Percentiles rank a stretch among this genome's conserved stretches.
phyloP scores from a whole-genome alignment of 2,888 invertebrate genomes.

The Didymodactylos carnosus region DNA sequence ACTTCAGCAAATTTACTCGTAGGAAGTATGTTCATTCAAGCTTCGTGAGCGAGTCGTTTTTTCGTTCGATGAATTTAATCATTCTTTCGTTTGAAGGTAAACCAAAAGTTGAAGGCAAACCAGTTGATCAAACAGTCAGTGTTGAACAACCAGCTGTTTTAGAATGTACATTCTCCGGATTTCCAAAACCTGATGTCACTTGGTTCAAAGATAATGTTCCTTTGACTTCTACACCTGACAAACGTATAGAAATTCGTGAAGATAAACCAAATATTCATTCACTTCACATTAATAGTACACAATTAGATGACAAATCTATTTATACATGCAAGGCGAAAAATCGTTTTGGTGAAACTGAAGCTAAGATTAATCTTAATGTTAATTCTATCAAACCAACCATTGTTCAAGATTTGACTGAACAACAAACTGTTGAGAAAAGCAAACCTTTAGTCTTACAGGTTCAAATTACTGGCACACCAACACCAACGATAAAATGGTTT shows the following conservation, averaged over 20 bases:
- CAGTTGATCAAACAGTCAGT: neutral
- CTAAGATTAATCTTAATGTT: neutral
- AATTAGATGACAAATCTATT: neutral
- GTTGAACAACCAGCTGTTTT: neutral
- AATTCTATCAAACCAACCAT: neutral
- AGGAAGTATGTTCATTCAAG: neutral
- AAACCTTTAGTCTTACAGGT: conserved; percentile 1
- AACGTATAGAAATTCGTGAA: neutral
- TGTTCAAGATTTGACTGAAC: neutral
- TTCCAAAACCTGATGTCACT: neutral
- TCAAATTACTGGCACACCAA: conserved; percentile 18
- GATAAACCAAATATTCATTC: neutral
- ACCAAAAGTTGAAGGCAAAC: neutral
- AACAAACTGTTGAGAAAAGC: neutral
- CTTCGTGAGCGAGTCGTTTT: too few species aligned
- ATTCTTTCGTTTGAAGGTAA: neutral
- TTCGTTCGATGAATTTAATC: neutral
- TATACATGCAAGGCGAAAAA: neutral
- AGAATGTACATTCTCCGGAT: neutral
- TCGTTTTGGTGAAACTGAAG: neutral
- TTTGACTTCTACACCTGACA: neutral
- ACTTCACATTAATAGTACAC: neutral
- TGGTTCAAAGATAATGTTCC: conserved; percentile 9
- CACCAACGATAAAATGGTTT: conserved; percentile 25
- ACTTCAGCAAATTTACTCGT: neutral